Base-by-base conservation (phyloP, 2,113 vertebrate genomes). In the Macaca mulatta region DNA sequence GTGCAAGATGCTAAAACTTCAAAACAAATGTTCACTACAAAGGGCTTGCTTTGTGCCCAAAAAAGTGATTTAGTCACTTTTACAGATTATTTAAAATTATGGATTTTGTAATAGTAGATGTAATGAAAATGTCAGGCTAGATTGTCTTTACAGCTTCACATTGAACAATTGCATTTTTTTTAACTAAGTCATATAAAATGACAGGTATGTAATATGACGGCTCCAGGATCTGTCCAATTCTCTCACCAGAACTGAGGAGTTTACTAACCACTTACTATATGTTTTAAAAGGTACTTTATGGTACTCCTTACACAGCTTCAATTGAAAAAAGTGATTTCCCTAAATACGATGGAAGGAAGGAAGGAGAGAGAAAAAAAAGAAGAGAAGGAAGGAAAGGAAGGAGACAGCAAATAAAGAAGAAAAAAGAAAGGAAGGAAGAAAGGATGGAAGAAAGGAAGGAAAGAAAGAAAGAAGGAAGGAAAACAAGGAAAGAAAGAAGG, bases 81-180 rank as follows among this genome's bases (percentile, higher is more conserved):
- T 35, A 89, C 38, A 40, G 27, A 74, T 88, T 75, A 48, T 84
- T 83, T 80, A 83, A 87, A 96, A 75, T 69, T 94, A 40, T 89
- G 45, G 48, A 79, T 89, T 93, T 94, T 96, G 32, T 77, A 52
- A 89, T 10, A 27, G 23, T 11, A 79, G n/a, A 75, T 79, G 18
- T 50, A 50, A 61, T 92, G 6, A 94, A 89, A 64, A 55, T 70
- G 84, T 92, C 79, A 86, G 64, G 25, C 69, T n/a, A 48, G 48
- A 86, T 78, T 96, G 70, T 81, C 50, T 94, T 89, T 72, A 86
- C 20, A 82, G 10, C 40, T 86, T 81, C 94, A 85, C 35, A 92
- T 20, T 72, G 50, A 86, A 93, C 25, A 82, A 43, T 8, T 79
- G 45, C 25, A 61, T 82, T 81, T 83, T 89, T 50, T 89, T 45